Base-by-base conservation (phyloP, 2,888 invertebrate genomes). In the Eilema sororculum region DNA sequence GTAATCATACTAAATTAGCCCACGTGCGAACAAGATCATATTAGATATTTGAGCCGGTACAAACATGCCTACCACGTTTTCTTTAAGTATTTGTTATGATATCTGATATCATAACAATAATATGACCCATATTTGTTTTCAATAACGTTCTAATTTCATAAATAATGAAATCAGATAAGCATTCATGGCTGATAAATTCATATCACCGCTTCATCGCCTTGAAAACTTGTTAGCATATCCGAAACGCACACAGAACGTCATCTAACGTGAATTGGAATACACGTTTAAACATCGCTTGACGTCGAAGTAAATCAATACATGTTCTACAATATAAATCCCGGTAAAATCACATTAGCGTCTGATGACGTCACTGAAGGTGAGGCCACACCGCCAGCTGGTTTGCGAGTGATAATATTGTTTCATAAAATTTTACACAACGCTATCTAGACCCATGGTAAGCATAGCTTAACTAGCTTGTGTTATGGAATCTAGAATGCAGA, bases 311-410 rank as follows among this genome's bases (percentile, higher is more conserved):
- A 79, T 81, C 81, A 78, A 82, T 83, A 83, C 74, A 74, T 68
- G 78, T 63, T 28, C 24, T 68, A 71, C 62, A 46, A 67, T 72
- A 81, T 75, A 83, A 88, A 89, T 88, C 89, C 87, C 72, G 75
- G 81, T 61, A 82, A 87, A 90, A 90, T 90, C 86, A 86, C 87
- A 87, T 90, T 90, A 90, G 78, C 77, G 72, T 24, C 9, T 57
- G 16, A 70, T 78, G 78, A 85, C 82, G 82, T 83, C 80, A 80
- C 80, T 77, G 61, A 37, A 37, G 33, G 33, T 2, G 33, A 37
- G 33, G 33, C 33, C 33, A 37, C 12, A 37, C 33, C 33, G 3
- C 33, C 33, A 12, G 10, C 33, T 37, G 12, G 12, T 12, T 10
- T 12, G 33, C 33, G 33, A 37, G 28, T 28, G 28, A 28, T 28